phyloP scores from a whole-genome alignment of 2,113 vertebrate species.

The Porphyrio hochstetteri region DNA sequence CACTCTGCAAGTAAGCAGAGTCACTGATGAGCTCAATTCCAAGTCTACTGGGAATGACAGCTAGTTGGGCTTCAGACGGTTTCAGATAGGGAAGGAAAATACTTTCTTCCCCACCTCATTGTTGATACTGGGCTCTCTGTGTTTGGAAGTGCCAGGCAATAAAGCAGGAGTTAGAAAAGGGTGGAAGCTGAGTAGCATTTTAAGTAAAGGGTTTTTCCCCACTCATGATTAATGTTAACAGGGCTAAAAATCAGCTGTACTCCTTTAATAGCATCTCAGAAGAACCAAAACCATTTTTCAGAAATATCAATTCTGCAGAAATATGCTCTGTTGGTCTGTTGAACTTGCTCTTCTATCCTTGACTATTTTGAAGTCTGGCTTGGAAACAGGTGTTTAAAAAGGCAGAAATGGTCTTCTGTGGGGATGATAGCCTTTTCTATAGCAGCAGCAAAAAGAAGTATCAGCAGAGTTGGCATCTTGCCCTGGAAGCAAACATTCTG shows the following conservation, averaged over 20 bases:
- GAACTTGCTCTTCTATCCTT: neutral
- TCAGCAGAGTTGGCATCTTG: neutral
- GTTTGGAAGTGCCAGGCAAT: neutral
- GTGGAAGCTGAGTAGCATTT: neutral
- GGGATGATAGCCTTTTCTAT: neutral
- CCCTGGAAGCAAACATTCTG: neutral
- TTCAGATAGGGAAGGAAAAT: neutral
- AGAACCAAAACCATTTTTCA: neutral
- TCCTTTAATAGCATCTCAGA: neutral
- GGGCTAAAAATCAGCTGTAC: neutral
- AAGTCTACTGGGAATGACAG: neutral
- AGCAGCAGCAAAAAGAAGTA: neutral
- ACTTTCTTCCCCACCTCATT: neutral
- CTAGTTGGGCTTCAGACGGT: neutral
- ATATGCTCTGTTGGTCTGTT: neutral
- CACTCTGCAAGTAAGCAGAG: neutral
- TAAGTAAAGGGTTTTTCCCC: neutral
- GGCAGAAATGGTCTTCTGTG: neutral
- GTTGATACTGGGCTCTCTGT: neutral
- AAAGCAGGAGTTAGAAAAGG: neutral
- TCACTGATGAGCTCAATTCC: neutral
- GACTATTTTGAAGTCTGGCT: neutral
- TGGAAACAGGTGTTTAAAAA: neutral
- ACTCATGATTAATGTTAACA: neutral
- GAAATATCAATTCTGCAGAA: neutral